Evolutionary conservation across 2,113 vertebrate genomes (phyloP).

Genomic region (Neolamprologus brichardi): DNA sequence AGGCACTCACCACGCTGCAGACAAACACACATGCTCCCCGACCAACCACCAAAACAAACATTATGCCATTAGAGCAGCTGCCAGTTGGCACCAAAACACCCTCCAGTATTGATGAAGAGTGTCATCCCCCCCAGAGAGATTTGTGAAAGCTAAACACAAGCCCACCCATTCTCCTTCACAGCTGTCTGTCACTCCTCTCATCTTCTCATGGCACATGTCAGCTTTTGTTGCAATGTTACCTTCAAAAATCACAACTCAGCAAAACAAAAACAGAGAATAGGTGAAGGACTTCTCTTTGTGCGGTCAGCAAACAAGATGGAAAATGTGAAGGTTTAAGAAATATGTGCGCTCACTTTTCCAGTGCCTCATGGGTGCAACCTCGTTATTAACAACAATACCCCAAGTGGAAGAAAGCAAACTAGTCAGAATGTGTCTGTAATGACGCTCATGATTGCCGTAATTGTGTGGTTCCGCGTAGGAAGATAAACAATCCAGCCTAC

Average conservation of each 20-base stretch:
- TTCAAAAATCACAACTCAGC: neutral
- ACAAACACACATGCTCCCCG: constrained; percentile 15
- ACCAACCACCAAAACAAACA: constrained; percentile 26
- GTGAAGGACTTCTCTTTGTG: neutral
- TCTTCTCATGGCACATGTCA: neutral
- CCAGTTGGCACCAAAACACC: neutral
- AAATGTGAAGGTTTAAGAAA: neutral
- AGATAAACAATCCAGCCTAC: neutral
- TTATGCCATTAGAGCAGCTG: constrained; percentile 15
- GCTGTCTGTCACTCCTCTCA: constrained; percentile 21
- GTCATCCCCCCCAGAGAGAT: neutral
- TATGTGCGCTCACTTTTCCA: neutral
- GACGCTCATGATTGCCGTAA: neutral
- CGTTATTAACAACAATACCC: neutral
- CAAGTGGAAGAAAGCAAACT: neutral
- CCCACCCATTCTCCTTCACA: constrained; percentile 14
- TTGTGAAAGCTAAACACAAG: neutral
- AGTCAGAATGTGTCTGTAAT: neutral
- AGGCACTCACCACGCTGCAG: constrained; percentile 5
- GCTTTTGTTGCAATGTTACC: neutral
- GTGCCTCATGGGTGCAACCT: neutral
- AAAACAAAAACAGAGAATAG: neutral
- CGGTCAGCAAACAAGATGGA: neutral
- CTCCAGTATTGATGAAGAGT: constrained; percentile 1
- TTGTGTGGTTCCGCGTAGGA: neutral